Base-by-base conservation (phyloP, 2,797 vertebrate genomes). In the Macrochelys suwanniensis region DNA sequence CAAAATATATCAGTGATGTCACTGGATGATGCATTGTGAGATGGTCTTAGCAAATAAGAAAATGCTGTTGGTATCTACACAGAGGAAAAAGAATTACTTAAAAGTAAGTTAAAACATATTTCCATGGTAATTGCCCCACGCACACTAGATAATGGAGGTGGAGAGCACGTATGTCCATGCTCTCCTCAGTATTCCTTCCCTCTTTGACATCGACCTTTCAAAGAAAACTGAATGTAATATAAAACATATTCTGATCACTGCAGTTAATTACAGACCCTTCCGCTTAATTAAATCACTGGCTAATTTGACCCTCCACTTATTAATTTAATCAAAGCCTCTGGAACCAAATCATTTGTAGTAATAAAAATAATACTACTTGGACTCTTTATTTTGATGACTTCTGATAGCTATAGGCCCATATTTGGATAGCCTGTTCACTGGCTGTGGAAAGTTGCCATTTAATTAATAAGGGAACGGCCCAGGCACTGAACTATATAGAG, bases 121-220 rank as follows among this genome's bases (percentile, higher is more conserved):
- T n/a, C 13, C 33, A 2, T 68, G 17, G 17, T 37, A 21, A 21
- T 19, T 37, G 33, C 33, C 7, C 26, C 47, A 28, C 0, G 1
- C 71, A 19, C 26, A 11, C 13, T 61, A 5, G 56, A 54, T 7
- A 47, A 83, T 80, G 23, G 71, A 0, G 28, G 15, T 13, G 16
- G 4, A 8, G 71, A 33, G 7, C 77, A 81, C 37, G 4, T 6
- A 16, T 13, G 37, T 23, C 71, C 0, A 0, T 56, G 7, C 26
- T 25, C 59, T 1, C 1, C 50, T 71, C 31, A 5, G 15, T 49
- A 65, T 49, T 42, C 37, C 42, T 96, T 84, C 5, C 23, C 13
- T 11, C 71, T 86, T 51, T 50, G 28, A 79, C 89, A 80, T n/a
- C 42, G 85, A 88, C 25, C 42, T 82, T 81, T 61, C 28, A 61